Percentiles rank a stretch among this genome's conserved stretches.
Evolutionary conservation across 1,140 invertebrate genomes (phyloP).

Genomic region (Halyomorpha halys): DNA sequence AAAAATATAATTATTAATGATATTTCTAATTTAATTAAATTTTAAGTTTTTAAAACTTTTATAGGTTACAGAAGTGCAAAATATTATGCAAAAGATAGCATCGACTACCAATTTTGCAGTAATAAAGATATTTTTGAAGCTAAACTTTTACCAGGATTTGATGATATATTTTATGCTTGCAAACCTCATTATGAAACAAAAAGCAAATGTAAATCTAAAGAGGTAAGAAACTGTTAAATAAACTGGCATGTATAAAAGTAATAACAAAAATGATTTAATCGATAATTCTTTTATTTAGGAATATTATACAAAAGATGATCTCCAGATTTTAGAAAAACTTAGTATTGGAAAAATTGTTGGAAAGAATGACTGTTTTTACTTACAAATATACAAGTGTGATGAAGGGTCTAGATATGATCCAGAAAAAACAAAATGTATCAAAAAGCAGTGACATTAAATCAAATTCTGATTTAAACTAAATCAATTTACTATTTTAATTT

Average conservation of each 20-base stretch:
- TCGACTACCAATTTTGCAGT: constrained; percentile 18
- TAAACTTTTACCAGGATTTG: constrained; percentile 11
- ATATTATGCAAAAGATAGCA: not conserved
- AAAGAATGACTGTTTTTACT: constrained; percentile 9
- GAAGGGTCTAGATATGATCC: not conserved
- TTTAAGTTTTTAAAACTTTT: not conserved
- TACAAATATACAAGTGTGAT: not conserved
- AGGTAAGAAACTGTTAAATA: not conserved
- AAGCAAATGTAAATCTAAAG: not conserved
- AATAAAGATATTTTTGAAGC: constrained; percentile 17
- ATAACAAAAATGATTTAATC: not conserved
- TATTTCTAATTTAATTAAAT: too few relatives aligned
- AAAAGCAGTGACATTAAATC: not conserved
- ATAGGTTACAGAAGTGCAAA: not conserved
- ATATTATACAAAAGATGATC: not conserved
- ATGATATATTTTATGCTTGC: not conserved
- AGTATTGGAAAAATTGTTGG: not conserved
- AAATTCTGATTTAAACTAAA: not conserved
- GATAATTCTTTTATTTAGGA: not conserved
- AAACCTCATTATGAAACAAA: constrained; percentile 7
- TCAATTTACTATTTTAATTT: too few relatives aligned
- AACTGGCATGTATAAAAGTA: not conserved
- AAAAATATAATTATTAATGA: too few relatives aligned
- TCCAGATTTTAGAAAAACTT: not conserved
- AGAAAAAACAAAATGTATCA: constrained; percentile 1